A percentile compares a stretch with the other conserved stretches of the same genome.
These are phyloP conservation scores for Allolobophora icterica DNA, from an alignment of 2,888 invertebrate genomes.

Conservation along the genomic window DNA sequence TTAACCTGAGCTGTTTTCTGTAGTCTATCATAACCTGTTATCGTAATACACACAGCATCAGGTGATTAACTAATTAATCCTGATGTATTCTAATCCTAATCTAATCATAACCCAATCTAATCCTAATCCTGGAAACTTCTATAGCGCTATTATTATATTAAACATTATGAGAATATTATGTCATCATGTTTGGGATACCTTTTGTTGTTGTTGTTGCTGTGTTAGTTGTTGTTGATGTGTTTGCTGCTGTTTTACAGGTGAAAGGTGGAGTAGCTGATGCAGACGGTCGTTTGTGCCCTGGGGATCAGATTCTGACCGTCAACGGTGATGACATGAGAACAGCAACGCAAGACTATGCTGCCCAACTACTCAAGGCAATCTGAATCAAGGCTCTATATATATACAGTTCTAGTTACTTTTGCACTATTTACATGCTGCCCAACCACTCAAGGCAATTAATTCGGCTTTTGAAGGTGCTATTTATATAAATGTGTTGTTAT, in stretches of 20 bases:
- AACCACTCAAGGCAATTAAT: neutral
- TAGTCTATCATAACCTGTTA: too few species aligned
- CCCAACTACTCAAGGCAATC: constrained; percentile 33
- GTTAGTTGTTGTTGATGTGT: neutral
- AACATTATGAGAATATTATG: neutral
- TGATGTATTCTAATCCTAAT: neutral
- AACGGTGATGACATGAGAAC: constrained; percentile 78
- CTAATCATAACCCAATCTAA: neutral
- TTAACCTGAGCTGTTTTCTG: too few species aligned
- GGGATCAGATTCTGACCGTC: constrained; percentile 87
- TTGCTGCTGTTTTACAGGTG: constrained; percentile 70
- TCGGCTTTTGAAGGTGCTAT: neutral
- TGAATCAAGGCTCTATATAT: neutral
- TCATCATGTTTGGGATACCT: neutral
- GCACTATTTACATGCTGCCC: too few species aligned
- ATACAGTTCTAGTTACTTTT: neutral
- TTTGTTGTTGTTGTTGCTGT: neutral
- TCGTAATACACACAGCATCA: too few species aligned
- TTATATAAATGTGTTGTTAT: too few species aligned
- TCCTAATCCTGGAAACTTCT: neutral
- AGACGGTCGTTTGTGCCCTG: constrained; percentile 87
- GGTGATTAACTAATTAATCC: too few species aligned
- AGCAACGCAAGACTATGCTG: constrained; percentile 33
- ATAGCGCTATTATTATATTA: neutral
- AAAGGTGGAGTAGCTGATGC: constrained; percentile 82